phyloP scores from a whole-genome alignment of 2,888 invertebrate species.

The Thyatira batis region DNA sequence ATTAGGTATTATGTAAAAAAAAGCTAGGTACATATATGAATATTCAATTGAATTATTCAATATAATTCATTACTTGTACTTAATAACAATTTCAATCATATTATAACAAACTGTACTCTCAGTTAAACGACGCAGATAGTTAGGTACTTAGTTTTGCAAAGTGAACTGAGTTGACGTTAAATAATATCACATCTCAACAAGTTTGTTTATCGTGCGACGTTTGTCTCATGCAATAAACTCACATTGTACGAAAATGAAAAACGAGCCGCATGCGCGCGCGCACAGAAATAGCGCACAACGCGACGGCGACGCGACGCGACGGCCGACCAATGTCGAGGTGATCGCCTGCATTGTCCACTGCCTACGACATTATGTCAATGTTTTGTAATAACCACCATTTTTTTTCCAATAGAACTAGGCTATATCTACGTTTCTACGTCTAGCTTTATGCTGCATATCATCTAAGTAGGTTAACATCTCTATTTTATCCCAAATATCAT shows the following conservation, averaged over 20 bases:
- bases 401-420: conserved; percentile 4
- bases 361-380: conserved; percentile 7
- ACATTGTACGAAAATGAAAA: conserved; percentile 52
- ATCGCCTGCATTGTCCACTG: conserved; percentile 49
- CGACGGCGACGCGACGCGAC: conserved; percentile 28
- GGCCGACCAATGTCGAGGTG: conserved; percentile 68
- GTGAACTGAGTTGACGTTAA: neutral
- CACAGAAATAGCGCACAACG: conserved; percentile 58
- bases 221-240: conserved; percentile 25
- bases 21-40: too few relatives aligned
- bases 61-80: too few relatives aligned
- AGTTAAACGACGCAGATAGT: neutral
- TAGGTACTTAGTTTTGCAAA: neutral
- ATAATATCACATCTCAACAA: conserved; percentile 1
- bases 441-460: neutral
- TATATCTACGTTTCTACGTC: conserved; percentile 3
- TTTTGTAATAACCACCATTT: neutral
- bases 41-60: too few relatives aligned
- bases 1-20: too few relatives aligned
- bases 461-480: too few relatives aligned
- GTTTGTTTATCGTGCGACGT: conserved; percentile 6
- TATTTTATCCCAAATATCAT: too few relatives aligned
- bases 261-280: conserved; percentile 42
- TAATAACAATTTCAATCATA: too few relatives aligned
- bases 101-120: neutral